These are phyloP conservation scores for Xylocopa sonorina DNA, from an alignment of 1,140 invertebrate genomes.

Conservation along the genomic window DNA sequence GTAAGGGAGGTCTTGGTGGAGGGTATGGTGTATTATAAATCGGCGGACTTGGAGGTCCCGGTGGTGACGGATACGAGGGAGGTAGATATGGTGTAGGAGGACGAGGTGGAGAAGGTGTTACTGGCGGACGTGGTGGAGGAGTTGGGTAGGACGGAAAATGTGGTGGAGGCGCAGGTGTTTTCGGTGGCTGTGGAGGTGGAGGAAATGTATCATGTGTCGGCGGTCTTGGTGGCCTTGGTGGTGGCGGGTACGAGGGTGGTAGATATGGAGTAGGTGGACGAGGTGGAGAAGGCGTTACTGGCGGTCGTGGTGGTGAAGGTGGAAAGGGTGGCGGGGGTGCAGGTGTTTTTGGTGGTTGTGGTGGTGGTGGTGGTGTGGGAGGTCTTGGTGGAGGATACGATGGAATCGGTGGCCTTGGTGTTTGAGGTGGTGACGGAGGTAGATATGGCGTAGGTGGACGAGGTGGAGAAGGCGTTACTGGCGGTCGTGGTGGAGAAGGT, in stretches of 20 bases:
- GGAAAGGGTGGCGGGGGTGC: conserved; percentile 30
- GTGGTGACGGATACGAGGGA: conserved; percentile 67
- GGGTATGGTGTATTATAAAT: conserved; percentile 51
- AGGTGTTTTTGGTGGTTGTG: conserved; percentile 7
- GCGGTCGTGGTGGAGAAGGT: conserved; percentile 73
- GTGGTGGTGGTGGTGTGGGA: conserved; percentile 27
- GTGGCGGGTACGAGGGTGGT: conserved; percentile 65
- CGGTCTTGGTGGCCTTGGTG: conserved; percentile 71
- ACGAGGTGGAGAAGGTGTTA: conserved; percentile 64
- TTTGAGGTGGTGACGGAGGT: not conserved
- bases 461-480: conserved; percentile 65
- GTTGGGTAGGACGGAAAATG: conserved; percentile 21
- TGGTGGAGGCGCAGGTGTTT: not conserved
- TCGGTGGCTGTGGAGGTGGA: conserved; percentile 65
- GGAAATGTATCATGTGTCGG: conserved; percentile 53
- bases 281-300: conserved; percentile 59
- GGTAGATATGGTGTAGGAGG: conserved; percentile 67
- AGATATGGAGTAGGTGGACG: conserved; percentile 68
- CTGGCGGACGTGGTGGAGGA: not conserved
- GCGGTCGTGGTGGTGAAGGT: conserved; percentile 3
- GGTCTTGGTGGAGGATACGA: conserved; percentile 23
- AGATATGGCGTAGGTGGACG: conserved; percentile 18
- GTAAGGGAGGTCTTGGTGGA: not conserved
- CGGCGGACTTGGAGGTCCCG: conserved; percentile 71
- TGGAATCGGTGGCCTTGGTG: not conserved